These are phyloP conservation scores for Muscicapa adusta DNA, from an alignment of 2,113 vertebrate genomes.

Conservation along the genomic window DNA sequence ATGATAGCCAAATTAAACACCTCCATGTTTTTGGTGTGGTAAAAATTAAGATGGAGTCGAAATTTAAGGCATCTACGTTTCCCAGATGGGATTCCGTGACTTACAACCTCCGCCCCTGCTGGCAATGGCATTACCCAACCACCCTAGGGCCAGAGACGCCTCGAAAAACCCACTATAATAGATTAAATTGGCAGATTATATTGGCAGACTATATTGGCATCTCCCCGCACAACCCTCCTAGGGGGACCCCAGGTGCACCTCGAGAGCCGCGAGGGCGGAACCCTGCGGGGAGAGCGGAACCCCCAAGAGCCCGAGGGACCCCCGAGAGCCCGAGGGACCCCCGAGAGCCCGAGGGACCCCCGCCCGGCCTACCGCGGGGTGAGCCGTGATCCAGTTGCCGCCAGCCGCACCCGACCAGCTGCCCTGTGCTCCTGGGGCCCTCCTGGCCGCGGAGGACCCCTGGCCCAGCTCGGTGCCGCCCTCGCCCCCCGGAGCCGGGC, in stretches of 20 bases:
- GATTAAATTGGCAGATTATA: no score
- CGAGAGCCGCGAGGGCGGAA: neutral
- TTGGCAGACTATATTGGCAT: neutral
- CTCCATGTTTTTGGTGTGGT: neutral
- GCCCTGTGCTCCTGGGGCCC: neutral
- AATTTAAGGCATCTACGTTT: neutral
- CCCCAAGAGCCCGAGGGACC: no score
- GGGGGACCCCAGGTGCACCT: neutral
- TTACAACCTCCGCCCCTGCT: neutral
- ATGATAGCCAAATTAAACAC: neutral
- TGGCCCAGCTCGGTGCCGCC: neutral
- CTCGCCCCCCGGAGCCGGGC: no score
- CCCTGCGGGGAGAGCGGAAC: neutral
- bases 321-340: no score
- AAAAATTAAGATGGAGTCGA: neutral
- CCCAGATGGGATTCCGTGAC: neutral
- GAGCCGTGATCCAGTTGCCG: constrained; percentile 20
- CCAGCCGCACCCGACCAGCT: neutral
- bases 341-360: no score
- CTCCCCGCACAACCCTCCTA: neutral
- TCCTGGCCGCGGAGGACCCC: neutral
- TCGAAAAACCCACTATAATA: fast-evolving
- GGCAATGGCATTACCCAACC: no score
- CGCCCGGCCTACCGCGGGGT: constrained; percentile 29
- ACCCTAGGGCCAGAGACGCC: no score